Evolutionary conservation across 2,113 vertebrate genomes (phyloP).

Genomic region (Gopherus flavomarginatus): DNA sequence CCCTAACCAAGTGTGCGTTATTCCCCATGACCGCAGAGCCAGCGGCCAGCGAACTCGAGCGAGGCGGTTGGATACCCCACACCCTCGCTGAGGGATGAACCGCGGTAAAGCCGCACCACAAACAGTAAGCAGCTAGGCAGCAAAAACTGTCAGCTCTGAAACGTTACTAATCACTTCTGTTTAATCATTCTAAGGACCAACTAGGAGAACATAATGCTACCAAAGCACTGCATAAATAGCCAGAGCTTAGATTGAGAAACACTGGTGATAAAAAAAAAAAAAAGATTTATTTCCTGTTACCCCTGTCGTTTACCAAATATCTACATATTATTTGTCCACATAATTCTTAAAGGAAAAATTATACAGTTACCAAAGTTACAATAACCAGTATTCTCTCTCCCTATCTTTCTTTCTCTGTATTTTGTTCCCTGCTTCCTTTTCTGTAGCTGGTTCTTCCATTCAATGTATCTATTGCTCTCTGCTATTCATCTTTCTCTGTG

Average conservation of each 20-base stretch:
- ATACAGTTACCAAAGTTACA: neutral
- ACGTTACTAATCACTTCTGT: neutral
- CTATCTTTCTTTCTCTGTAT: neutral
- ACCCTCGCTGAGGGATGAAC: too few species aligned
- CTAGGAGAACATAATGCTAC: neutral
- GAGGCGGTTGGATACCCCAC: too few species aligned
- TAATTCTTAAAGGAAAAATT: neutral
- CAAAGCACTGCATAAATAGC: rapidly evolving
- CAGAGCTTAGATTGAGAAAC: neutral
- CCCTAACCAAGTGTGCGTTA: too few species aligned
- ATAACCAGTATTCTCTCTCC: neutral
- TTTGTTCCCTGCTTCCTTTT: neutral
- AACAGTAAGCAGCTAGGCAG: rapidly evolving
- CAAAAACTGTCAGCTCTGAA: neutral
- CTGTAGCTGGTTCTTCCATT: neutral
- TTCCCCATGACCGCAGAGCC: too few species aligned
- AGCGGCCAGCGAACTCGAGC: too few species aligned
- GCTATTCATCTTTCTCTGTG: neutral
- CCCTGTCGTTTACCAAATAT: neutral
- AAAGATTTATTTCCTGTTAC: neutral
- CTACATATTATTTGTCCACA: rapidly evolving
- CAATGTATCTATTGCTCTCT: neutral
- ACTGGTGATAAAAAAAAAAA: neutral
- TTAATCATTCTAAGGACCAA: neutral
- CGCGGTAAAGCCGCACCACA: too few species aligned